Evolutionary conservation across 2,113 vertebrate species (phyloP).

Genomic region (Sarotherodon lohbergeri): DNA sequence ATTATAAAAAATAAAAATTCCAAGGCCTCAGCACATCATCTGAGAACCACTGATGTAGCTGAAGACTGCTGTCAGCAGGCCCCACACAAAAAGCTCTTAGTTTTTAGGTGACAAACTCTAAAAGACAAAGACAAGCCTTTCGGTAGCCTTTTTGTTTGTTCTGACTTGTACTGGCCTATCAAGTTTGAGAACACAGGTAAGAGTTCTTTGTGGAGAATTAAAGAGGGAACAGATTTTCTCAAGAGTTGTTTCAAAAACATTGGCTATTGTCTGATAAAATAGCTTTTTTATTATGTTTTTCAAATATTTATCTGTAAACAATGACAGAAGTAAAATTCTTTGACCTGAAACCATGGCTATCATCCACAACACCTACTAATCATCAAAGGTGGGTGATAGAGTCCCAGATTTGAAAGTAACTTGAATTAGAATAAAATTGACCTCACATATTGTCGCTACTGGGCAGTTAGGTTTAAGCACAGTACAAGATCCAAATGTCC

Average conservation of each 20-base stretch:
- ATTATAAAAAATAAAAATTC: neutral
- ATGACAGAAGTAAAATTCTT: neutral
- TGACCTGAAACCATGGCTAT: neutral
- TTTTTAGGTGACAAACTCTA: neutral
- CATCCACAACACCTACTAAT: neutral
- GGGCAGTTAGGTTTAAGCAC: neutral
- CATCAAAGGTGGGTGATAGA: neutral
- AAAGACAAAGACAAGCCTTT: neutral
- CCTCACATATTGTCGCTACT: neutral
- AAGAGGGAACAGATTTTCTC: neutral
- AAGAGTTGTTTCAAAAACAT: neutral
- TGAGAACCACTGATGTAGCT: neutral
- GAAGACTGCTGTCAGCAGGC: slow-evolving; percentile 45
- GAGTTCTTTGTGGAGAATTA: neutral
- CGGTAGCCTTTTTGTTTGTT: rapidly evolving
- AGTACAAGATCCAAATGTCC: neutral
- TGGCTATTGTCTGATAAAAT: neutral
- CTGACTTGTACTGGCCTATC: neutral
- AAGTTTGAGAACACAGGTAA: neutral
- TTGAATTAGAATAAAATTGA: neutral
- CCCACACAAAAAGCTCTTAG: slow-evolving; percentile 12
- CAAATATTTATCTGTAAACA: neutral
- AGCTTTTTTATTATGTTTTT: neutral
- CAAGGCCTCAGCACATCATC: neutral
- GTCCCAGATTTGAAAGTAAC: neutral